Base-by-base conservation (phyloP, 2,888 invertebrate genomes). In the Drosophila fungiperda region DNA sequence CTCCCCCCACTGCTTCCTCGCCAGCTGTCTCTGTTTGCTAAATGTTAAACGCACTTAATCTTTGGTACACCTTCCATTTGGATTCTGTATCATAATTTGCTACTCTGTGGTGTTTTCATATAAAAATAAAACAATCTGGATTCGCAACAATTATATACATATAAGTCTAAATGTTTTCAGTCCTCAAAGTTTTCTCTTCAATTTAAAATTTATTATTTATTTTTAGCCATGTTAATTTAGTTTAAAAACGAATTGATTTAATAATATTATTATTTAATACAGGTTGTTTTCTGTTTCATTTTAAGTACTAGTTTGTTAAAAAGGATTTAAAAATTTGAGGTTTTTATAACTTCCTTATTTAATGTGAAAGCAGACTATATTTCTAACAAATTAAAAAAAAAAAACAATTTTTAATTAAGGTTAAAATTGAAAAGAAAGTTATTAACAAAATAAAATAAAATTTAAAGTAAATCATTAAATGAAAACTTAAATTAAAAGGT, bases 31-130 rank as follows among this genome's bases (percentile, higher is more conserved):
- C 35, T 68, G 61, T 75, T 68, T 83, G 72, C 80, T 73, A 83
- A 88, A 83, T 81, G 87, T 80, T 84, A 82, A 73, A 68, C 74
- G 65, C 76, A 84, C 82, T 85, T 77, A 65, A 73, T 80, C 77
- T 76, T 78, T 68, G 80, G 55, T 58, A 52, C 66, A 71, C 64
- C 54, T 80, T 67, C 54, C 40, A 33, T 45, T 17, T 40, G n/a
- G 26, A 4, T 20, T 33, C 17, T 32, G 57, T 7, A 36, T 40
- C 60, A 70, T 52, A 53, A 66, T 63, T 63, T 26, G 36, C 61
- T 45, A 50, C 54, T 50, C 48, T 49, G 36, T 23, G 29, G 35
- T 23, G 1, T 53, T 54, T 63, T 64, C 50, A 55, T 48, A 57
- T n/a, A 54, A 35, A 49, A 12, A 17, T 2, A 9, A 57, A 26